A percentile compares a stretch with the other conserved stretches of the same genome.
These are phyloP conservation scores for Zele albiditarsus DNA, from an alignment of 2,888 invertebrate genomes.

Conservation along the genomic window DNA sequence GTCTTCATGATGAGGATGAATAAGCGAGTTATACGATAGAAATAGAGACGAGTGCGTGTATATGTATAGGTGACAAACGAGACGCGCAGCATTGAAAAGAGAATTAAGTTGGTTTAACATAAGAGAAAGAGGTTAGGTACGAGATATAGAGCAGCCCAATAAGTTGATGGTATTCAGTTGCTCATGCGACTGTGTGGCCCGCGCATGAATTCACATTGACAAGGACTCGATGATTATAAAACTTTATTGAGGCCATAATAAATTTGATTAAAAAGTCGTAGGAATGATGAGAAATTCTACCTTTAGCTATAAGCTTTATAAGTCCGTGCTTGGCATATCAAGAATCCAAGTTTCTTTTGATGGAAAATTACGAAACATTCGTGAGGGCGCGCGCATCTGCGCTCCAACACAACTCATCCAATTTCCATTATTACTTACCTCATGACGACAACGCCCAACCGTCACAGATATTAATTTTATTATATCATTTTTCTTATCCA, in stretches of 20 bases:
- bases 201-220: conserved; percentile 5
- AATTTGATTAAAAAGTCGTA: conserved; percentile 47
- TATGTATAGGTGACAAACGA: no score
- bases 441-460: background rate
- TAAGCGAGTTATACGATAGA: no score
- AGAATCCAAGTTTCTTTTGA: conserved; percentile 13
- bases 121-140: background rate
- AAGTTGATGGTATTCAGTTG: background rate
- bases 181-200: background rate
- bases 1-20: no score
- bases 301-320: conserved; percentile 28
- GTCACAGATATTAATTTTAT: background rate
- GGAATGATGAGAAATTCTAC: conserved; percentile 29
- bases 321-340: conserved; percentile 14
- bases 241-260: conserved; percentile 47
- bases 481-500: background rate
- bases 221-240: conserved; percentile 41
- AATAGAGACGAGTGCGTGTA: no score
- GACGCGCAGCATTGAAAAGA: background rate
- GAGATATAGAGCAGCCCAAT: background rate
- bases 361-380: conserved; percentile 25
- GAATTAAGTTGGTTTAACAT: background rate
- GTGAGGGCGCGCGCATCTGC: background rate
- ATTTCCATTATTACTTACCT: conserved; percentile 15
- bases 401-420: background rate